These are phyloP conservation scores for Griposia aprilina DNA, from an alignment of 2,888 invertebrate genomes.

Conservation along the genomic window DNA sequence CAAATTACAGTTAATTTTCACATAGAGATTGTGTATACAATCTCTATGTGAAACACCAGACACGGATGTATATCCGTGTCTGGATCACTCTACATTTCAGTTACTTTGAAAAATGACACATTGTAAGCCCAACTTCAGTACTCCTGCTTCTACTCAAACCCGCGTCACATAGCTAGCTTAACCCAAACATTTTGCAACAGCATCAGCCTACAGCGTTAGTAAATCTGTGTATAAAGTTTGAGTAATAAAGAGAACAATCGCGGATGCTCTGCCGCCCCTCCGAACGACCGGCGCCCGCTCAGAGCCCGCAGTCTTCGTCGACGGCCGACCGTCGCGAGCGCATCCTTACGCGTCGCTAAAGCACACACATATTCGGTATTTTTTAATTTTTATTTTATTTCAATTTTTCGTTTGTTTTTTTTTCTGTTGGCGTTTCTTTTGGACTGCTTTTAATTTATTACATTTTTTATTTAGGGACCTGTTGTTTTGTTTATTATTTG, in stretches of 20 bases:
- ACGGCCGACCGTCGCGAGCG: conserved; percentile 76
- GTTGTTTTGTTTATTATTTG: neutral
- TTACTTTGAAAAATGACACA: too few relatives aligned
- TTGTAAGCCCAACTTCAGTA: neutral
- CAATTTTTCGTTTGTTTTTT: conserved; percentile 46
- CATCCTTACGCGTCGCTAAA: conserved; percentile 74
- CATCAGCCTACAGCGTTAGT: conserved; percentile 61
- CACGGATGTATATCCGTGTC: neutral
- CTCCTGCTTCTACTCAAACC: conserved; percentile 29
- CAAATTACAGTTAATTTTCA: neutral
- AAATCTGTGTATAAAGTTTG: conserved; percentile 71
- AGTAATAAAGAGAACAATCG: conserved; percentile 70
- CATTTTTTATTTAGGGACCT: conserved; percentile 7
- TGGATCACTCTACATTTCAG: neutral
- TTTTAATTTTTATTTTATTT: conserved; percentile 58
- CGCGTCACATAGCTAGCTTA: conserved; percentile 38
- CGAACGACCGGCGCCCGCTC: conserved; percentile 66
- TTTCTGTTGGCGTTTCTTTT: conserved; percentile 43
- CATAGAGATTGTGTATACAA: neutral
- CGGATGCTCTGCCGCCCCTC: conserved; percentile 67
- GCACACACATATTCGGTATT: conserved; percentile 70
- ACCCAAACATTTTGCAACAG: conserved; percentile 65
- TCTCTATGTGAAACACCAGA: too few relatives aligned
- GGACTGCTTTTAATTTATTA: conserved; percentile 62
- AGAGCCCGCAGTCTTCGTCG: conserved; percentile 74